Evolutionary conservation across 1,140 invertebrate genomes (phyloP), one percentile per base, ranked within the genome.

Genomic region (Antheraea pernyi): DNA sequence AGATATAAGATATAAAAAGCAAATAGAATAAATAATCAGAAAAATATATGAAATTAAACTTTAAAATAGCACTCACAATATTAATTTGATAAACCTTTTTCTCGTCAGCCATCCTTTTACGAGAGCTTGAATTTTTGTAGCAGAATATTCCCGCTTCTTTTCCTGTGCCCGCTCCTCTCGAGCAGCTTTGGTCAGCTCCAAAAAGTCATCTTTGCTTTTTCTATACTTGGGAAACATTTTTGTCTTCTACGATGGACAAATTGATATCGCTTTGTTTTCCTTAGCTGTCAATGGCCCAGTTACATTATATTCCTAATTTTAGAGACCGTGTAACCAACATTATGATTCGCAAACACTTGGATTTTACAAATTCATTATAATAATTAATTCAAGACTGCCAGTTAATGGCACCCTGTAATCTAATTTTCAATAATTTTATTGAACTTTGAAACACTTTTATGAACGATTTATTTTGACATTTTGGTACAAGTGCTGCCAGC

Each of bases 161-260:
- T 97, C 97, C 63, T 96, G 92, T 3, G 97, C 97, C 73, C 97
- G 94, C 89, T 98, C 97, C 79, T 95, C 95, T 73, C 98, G 93
- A 8, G 97, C 97, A 30, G 96, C 96, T 91, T 98, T 98, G 3
- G 96, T 97, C 80, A 97, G 95, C 82, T 97, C 96, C 75, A 97
- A 92, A 82, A 97, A 97, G 74, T 82, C 83, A 70, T 92, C 91
- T 75, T 92, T 93, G 72, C 78, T 91, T 9, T 83, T 89, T 68
- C 82, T 77, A n/a, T 81, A 79, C 70, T 90, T 89, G 10, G 88
- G 80, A 83, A 89, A 92, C 90, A 92, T 92, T 74, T 83, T 85
- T 67, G 72, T 59, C 58, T 42, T 66, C 64, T 77, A 42, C 73
- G 72, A 74, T 74, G 65, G 73, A 79, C 70, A 80, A 81, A 76